These are phyloP conservation scores for Apolygus lucorum DNA, from an alignment of 1,140 invertebrate genomes.

Conservation along the genomic window DNA sequence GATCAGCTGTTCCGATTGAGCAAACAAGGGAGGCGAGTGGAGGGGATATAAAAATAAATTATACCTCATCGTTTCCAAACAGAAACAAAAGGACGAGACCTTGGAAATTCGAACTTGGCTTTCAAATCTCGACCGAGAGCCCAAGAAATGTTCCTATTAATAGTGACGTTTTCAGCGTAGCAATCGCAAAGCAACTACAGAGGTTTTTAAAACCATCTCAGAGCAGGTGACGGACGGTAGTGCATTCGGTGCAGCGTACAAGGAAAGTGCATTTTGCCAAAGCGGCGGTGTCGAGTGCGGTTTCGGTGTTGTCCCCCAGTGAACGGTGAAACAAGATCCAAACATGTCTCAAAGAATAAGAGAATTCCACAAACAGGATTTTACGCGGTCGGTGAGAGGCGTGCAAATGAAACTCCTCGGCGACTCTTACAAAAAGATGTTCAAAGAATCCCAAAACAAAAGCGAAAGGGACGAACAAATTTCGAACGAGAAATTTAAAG, in stretches of 20 bases:
- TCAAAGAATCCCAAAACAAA: slow-evolving; percentile 3
- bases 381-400: slow-evolving; percentile 18
- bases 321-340: too few species aligned
- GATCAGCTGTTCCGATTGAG: too few species aligned
- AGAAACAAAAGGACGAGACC: slow-evolving; percentile 6
- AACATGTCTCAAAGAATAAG: not conserved
- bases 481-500: too few species aligned
- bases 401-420: slow-evolving; percentile 26
- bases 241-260: too few species aligned
- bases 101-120: slow-evolving; percentile 22
- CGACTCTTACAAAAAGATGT: slow-evolving; percentile 25
- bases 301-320: too few species aligned
- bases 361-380: not conserved
- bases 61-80: not conserved
- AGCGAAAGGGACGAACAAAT: not conserved
- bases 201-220: too few species aligned
- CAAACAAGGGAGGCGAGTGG: too few species aligned
- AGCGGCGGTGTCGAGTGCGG: too few species aligned
- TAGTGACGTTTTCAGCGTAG: too few species aligned
- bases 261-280: too few species aligned
- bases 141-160: slow-evolving; percentile 21
- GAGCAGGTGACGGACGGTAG: too few species aligned
- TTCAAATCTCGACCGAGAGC: not conserved
- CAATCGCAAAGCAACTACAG: not conserved
- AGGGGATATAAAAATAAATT: not conserved